A percentile compares a stretch with the other conserved stretches of the same genome.
Evolutionary conservation across 2,797 vertebrate genomes (phyloP).

Genomic region (Oreochromis grahami): DNA sequence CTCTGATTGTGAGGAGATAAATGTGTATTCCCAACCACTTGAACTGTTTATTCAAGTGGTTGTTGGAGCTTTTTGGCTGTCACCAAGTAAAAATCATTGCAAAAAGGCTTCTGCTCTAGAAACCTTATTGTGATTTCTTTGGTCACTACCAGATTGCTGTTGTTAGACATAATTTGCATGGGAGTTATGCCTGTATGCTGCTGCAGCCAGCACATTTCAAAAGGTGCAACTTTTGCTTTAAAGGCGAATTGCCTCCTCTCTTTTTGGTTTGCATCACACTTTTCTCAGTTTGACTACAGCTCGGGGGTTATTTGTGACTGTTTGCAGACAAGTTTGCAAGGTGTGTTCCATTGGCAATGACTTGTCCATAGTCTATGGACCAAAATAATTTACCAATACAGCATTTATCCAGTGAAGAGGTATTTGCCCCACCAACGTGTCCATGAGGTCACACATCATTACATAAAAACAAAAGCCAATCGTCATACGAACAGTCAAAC

Average conservation of each 20-base stretch:
- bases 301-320: not conserved
- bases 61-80: not conserved
- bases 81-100: rapidly evolving
- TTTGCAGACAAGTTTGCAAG: not conserved
- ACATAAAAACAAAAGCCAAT: not conserved
- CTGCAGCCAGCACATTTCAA: not conserved
- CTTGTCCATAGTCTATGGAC: rapidly evolving
- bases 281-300: not conserved
- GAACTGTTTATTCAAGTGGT: not conserved
- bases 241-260: not conserved
- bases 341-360: not conserved
- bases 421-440: not conserved
- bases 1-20: not conserved
- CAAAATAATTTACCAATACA: rapidly evolving
- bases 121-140: not conserved
- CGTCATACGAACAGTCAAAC: not conserved
- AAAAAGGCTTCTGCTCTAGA: not conserved
- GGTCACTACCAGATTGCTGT: not conserved
- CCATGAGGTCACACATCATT: rapidly evolving
- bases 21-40: not conserved
- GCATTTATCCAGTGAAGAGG: not conserved
- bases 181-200: not conserved
- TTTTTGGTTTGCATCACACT: not conserved
- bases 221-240: not conserved
- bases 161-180: not conserved